Conservation (phyloP, 2,113 vertebrate genomes). For the Otis tarda region DNA sequence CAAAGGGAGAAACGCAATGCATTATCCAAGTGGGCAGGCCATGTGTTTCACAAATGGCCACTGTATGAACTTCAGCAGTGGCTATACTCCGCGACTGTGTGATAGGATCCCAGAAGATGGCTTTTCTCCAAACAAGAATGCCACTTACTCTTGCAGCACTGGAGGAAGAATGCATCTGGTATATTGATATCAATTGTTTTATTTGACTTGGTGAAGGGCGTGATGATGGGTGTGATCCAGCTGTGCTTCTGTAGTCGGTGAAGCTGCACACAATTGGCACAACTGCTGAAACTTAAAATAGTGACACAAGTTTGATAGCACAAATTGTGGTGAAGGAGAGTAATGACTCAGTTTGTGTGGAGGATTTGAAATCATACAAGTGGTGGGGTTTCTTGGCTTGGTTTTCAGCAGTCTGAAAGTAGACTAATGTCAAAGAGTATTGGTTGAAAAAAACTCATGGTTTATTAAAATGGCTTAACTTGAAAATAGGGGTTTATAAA, state of each 20-base stretch:
- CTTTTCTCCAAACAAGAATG: conserved; percentile 70
- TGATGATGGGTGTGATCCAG: neutral
- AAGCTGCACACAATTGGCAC: neutral
- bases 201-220: neutral
- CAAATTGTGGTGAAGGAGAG: neutral
- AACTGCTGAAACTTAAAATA: neutral
- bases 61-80: conserved; percentile 72
- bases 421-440: neutral
- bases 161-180: conserved; percentile 90
- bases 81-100: conserved; percentile 70
- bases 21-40: conserved; percentile 70
- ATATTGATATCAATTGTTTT: conserved; percentile 65
- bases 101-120: conserved; percentile 69
- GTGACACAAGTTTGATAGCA: neutral
- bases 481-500: neutral
- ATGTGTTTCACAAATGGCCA: conserved; percentile 73
- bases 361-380: neutral
- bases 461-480: neutral
- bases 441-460: neutral
- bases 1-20: conserved; percentile 74
- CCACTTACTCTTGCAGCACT: conserved; percentile 69
- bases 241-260: neutral
- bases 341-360: neutral
- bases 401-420: neutral
- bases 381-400: neutral